phyloP scores from a whole-genome alignment of 2,888 invertebrate genomes.

The Rhamphomyia laevipes region DNA sequence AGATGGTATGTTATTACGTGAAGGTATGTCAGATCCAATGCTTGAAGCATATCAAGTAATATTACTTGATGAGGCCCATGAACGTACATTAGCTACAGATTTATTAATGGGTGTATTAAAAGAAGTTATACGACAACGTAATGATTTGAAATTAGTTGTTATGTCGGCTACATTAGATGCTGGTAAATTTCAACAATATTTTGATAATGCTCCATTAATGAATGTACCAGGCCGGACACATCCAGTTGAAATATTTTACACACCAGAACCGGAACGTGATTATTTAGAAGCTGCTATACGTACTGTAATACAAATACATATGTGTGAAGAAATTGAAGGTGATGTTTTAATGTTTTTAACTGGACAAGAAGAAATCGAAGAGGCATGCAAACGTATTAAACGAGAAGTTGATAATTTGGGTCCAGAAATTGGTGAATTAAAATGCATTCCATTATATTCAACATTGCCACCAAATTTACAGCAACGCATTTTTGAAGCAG shows the following conservation, averaged over 20 bases:
- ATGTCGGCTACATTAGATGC: slow-evolving; percentile 99
- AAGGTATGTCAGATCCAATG: slow-evolving; percentile 99
- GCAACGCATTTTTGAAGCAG: slow-evolving; percentile 93
- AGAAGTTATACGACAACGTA: slow-evolving; percentile 77
- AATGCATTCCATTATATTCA: slow-evolving; percentile 97
- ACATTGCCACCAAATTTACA: slow-evolving; percentile 95
- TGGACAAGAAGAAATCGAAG: slow-evolving; percentile 92
- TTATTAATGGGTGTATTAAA: slow-evolving; percentile 98
- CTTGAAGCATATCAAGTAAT: slow-evolving; percentile 81
- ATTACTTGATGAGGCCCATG: slow-evolving; percentile 96
- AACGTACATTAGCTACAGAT: slow-evolving; percentile 95
- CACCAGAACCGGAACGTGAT: slow-evolving; percentile 95
- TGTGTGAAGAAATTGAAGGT: slow-evolving; percentile 86
- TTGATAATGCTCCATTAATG: slow-evolving; percentile 96
- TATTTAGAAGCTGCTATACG: slow-evolving; percentile 97
- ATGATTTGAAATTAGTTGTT: slow-evolving; percentile 90
- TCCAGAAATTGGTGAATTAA: slow-evolving; percentile 91
- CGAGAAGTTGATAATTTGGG: slow-evolving; percentile 93
- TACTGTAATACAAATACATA: slow-evolving; percentile 90
- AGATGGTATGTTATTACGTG: slow-evolving; percentile 98
- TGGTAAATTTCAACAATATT: slow-evolving; percentile 98
- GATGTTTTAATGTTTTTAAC: slow-evolving; percentile 88
- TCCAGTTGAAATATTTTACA: slow-evolving; percentile 97
- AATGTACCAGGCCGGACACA: slow-evolving; percentile 94
- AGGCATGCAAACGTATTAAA: slow-evolving; percentile 95